Evolutionary conservation across 2,113 vertebrate genomes (phyloP).

Genomic region (Spermophilus dauricus): DNA sequence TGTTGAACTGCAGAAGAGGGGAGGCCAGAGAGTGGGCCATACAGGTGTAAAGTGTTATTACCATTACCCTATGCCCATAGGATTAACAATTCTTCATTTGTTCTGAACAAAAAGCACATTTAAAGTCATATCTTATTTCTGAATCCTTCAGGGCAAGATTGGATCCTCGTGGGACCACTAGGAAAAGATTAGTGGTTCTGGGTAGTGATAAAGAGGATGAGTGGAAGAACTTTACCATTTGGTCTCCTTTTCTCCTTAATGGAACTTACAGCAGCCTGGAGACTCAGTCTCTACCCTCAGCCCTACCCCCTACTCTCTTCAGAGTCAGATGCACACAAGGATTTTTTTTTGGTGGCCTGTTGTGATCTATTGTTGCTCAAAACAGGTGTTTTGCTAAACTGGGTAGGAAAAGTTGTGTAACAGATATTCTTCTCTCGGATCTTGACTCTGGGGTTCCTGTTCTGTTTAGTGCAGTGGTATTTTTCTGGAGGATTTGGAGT

Average conservation of each 20-base stretch:
- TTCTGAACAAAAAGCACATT: slow-evolving; percentile 36
- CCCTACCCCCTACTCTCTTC: not conserved
- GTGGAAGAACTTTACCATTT: not conserved
- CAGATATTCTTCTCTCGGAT: slow-evolving; percentile 70
- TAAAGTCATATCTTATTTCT: slow-evolving; percentile 32
- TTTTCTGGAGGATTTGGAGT: slow-evolving; percentile 53
- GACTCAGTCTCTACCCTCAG: not conserved
- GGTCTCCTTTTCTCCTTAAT: not conserved
- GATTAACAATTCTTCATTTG: not conserved
- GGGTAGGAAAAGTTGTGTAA: slow-evolving; percentile 71
- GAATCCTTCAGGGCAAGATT: slow-evolving; percentile 20
- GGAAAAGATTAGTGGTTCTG: not conserved
- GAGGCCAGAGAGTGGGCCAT: not conserved
- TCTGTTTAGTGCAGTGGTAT: slow-evolving; percentile 33
- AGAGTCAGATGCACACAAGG: slow-evolving; percentile 52
- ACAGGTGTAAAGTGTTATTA: not conserved
- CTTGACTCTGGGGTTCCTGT: slow-evolving; percentile 64
- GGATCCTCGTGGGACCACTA: not conserved
- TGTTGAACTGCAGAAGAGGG: not conserved
- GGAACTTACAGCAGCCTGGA: not conserved
- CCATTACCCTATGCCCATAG: not conserved
- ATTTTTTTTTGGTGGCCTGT: slow-evolving; percentile 72
- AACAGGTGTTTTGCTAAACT: slow-evolving; percentile 75
- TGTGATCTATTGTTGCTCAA: slow-evolving; percentile 74
- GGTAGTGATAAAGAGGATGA: too few species aligned